Conservation (phyloP, 2,888 invertebrate species). For the Andrena bucephala region DNA sequence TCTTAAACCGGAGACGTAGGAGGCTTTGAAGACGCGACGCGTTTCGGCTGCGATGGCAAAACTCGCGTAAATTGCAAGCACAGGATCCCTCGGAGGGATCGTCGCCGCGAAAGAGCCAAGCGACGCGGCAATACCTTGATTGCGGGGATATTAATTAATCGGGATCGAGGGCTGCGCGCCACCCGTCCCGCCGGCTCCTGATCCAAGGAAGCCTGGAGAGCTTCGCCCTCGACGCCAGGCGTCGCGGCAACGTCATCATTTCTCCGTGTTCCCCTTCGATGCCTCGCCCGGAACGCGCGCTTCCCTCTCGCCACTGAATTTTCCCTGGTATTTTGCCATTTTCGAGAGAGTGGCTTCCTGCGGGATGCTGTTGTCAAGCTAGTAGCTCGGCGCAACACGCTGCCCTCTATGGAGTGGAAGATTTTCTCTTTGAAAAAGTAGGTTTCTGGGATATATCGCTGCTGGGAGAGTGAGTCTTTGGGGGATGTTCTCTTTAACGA, state of each 20-base stretch:
- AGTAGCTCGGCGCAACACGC: no score
- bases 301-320: not conserved
- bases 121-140: constrained; percentile 62
- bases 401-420: constrained; percentile 17
- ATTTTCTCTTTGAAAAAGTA: not conserved
- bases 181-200: constrained; percentile 9
- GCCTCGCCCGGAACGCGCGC: not conserved
- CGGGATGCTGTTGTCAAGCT: no score
- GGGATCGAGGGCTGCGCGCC: constrained; percentile 20
- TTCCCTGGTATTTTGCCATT: not conserved
- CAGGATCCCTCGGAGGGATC: constrained; percentile 56
- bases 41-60: constrained; percentile 27
- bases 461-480: no score
- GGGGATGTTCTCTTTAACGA: no score
- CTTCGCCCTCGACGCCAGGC: constrained; percentile 28
- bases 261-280: not conserved
- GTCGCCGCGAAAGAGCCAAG: constrained; percentile 31
- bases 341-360: no score
- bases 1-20: constrained; percentile 7
- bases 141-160: constrained; percentile 69
- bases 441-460: no score
- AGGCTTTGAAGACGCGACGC: constrained; percentile 26
- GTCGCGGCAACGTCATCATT: constrained; percentile 37
- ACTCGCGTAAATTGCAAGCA: constrained; percentile 39
- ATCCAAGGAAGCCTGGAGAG: constrained; percentile 48